Evolutionary conservation across 2,113 vertebrate species (phyloP).

Genomic region (Neotoma lepida): DNA sequence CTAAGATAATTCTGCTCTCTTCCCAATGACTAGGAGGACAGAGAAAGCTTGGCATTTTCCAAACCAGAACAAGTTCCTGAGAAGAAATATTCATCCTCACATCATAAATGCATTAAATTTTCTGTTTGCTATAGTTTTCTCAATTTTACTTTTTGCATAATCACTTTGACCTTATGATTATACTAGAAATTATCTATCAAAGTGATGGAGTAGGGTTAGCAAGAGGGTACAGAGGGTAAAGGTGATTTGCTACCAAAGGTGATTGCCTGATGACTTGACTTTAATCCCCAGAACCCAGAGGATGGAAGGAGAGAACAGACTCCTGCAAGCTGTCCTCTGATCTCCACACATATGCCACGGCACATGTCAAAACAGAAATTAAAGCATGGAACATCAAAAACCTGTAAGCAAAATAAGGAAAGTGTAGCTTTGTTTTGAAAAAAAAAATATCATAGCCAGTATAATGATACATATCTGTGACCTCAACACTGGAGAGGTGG

Average conservation of each 20-base stretch:
- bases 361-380: not conserved
- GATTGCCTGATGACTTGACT: not conserved
- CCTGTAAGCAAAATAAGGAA: not conserved
- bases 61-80: conserved; percentile 33
- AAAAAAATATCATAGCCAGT: not conserved
- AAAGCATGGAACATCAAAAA: not conserved
- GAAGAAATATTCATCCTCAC: conserved; percentile 1
- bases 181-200: not conserved
- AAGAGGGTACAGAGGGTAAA: not conserved
- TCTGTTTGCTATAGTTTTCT: not conserved
- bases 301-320: not conserved
- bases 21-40: not conserved
- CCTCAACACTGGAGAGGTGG: not conserved
- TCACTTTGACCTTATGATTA: conserved; percentile 3
- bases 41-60: not conserved
- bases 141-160: conserved; percentile 5
- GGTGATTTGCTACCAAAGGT: not conserved
- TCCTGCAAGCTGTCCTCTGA: not conserved
- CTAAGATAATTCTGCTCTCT: conserved; percentile 42
- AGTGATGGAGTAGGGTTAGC: not conserved
- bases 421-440: not conserved
- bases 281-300: not conserved
- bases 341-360: not conserved
- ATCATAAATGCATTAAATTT: not conserved
- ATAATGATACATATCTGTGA: not conserved